Percentiles rank a stretch among this genome's conserved stretches.
These are phyloP conservation scores for Megathymus violae DNA, from an alignment of 1,140 invertebrate species.

Conservation along the genomic window DNA sequence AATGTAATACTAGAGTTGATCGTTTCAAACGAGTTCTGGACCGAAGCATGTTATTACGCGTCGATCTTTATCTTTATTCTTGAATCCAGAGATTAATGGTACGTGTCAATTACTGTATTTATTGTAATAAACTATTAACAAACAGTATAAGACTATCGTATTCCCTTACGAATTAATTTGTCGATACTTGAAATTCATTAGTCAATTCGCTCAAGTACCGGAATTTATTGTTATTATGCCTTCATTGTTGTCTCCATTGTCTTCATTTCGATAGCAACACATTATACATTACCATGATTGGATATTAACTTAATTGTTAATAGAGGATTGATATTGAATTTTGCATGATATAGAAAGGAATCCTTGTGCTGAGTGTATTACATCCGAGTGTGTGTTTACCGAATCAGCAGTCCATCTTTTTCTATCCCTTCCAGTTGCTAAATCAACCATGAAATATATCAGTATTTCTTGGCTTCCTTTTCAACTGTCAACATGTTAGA, in stretches of 20 bases:
- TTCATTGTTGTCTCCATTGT: conserved; percentile 20
- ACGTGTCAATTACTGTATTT: conserved; percentile 30
- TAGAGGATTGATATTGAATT: too few relatives aligned
- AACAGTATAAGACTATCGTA: conserved; percentile 25
- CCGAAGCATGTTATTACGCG: conserved; percentile 21
- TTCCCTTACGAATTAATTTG: conserved; percentile 35
- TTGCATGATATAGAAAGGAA: too few relatives aligned
- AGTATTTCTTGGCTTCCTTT: too few relatives aligned
- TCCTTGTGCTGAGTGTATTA: too few relatives aligned
- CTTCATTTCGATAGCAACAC: conserved; percentile 1
- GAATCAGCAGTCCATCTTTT: too few relatives aligned
- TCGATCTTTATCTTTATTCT: conserved; percentile 26
- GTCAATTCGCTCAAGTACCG: conserved; percentile 11
- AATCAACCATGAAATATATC: too few relatives aligned
- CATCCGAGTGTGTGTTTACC: too few relatives aligned
- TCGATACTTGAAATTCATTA: conserved; percentile 32
- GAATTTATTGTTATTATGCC: conserved; percentile 28
- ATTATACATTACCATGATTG: conserved; percentile 6
- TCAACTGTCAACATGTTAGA: too few relatives aligned
- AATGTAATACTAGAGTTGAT: conserved; percentile 9
- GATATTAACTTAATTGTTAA: too few relatives aligned
- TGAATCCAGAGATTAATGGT: conserved; percentile 26
- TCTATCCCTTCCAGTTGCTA: too few relatives aligned
- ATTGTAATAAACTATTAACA: conserved; percentile 34
- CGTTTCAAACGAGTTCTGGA: conserved; percentile 18